Percentiles rank a stretch among this genome's conserved stretches.
phyloP scores from a whole-genome alignment of 2,797 vertebrate genomes.

The Sardinella longiceps region DNA sequence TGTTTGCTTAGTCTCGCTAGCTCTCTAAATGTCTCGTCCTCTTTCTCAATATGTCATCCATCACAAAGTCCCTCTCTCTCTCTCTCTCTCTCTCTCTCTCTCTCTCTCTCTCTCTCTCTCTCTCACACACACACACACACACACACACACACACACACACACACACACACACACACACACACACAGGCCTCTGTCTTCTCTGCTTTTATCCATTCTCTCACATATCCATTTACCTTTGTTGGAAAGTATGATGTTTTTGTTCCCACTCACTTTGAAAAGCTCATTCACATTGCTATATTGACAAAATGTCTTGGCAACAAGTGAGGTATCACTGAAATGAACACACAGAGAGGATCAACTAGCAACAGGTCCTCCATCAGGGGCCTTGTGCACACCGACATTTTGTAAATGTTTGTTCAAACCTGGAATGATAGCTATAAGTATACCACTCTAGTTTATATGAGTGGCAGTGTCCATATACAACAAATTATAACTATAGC shows the following conservation, averaged over 20 bases:
- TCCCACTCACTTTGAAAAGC: neutral
- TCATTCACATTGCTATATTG: neutral
- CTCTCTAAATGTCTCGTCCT: no score
- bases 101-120: neutral
- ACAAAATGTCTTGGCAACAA: neutral
- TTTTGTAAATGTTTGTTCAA: no score
- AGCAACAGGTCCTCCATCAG: neutral
- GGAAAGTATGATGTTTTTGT: neutral
- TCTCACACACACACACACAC: neutral
- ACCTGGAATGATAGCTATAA: no score
- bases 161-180: neutral
- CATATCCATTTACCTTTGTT: neutral
- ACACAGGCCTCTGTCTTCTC: neutral
- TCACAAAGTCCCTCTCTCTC: neutral
- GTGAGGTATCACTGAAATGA: neutral
- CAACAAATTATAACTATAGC: no score
- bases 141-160: neutral
- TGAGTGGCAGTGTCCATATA: no score
- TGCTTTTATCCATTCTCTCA: no score
- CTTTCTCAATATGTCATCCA: no score
- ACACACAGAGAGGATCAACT: neutral
- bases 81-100: neutral
- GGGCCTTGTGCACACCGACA: no score
- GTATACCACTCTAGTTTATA: no score
- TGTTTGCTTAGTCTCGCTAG: neutral